Conservation (phyloP, 1,140 invertebrate species). For the Drosophila willistoni region DNA sequence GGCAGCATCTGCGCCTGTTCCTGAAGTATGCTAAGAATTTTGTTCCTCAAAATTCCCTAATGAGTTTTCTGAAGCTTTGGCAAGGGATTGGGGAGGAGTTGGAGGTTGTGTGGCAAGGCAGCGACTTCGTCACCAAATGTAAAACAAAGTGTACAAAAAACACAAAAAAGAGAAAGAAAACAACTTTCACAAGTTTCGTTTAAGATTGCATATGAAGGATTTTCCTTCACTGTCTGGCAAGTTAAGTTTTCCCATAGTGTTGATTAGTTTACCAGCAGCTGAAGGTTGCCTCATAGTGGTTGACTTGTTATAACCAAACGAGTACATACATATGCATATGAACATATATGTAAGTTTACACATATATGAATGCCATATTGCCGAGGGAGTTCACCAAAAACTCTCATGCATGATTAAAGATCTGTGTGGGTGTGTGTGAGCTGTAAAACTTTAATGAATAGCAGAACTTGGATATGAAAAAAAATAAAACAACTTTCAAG, state of each 20-base stretch:
- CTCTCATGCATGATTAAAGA: constrained; percentile 72
- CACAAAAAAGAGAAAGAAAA: background rate
- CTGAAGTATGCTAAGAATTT: constrained; percentile 65
- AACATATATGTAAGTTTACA: constrained; percentile 4
- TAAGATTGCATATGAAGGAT: constrained; percentile 58
- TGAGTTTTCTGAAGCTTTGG: constrained; percentile 63
- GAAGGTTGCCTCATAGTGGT: constrained; percentile 29
- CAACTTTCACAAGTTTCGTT: constrained; percentile 69
- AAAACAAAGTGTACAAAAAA: constrained; percentile 20
- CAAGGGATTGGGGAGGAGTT: background rate
- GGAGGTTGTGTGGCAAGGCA: background rate
- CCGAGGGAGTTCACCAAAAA: constrained; percentile 56
- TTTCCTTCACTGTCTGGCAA: constrained; percentile 18
- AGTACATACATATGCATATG: constrained; percentile 7
- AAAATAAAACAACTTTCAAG: constrained; percentile 40
- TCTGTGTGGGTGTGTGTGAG: constrained; percentile 51
- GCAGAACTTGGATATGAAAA: constrained; percentile 10
- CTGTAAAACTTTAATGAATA: constrained; percentile 68
- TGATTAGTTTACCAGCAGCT: constrained; percentile 69
- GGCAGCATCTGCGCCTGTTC: constrained; percentile 27
- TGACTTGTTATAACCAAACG: constrained; percentile 33
- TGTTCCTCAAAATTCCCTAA: constrained; percentile 62
- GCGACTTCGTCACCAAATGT: constrained; percentile 34
- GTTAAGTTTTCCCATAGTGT: constrained; percentile 33
- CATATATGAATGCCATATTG: constrained; percentile 18